These are phyloP conservation scores for Pitta sordida DNA, from an alignment of 2,113 vertebrate species.

Conservation along the genomic window DNA sequence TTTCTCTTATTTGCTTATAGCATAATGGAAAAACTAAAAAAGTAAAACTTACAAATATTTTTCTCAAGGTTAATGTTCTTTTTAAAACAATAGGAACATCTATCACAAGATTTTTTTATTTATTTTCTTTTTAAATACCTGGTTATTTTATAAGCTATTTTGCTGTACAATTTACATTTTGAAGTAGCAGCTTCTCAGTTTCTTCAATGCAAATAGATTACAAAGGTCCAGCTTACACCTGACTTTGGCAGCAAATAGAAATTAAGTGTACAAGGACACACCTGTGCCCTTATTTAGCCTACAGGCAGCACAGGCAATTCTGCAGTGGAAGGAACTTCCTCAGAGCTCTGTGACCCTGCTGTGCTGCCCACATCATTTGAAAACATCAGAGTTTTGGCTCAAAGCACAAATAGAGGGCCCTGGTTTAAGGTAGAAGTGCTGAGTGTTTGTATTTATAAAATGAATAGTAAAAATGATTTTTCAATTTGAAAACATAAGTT, in stretches of 20 bases:
- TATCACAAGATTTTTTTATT: neutral
- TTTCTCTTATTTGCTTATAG: neutral
- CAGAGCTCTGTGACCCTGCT: neutral
- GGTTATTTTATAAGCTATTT: neutral
- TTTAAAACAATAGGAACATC: neutral
- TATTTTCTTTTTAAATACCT: neutral
- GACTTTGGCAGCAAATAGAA: neutral
- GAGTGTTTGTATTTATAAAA: neutral
- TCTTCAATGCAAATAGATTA: neutral
- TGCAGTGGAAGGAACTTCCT: neutral
- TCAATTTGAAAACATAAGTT: conserved; percentile 2
- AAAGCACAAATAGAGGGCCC: neutral
- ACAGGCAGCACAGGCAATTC: neutral
- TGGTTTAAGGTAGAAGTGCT: neutral
- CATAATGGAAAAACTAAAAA: neutral
- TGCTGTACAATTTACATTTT: neutral
- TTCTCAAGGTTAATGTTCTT: neutral
- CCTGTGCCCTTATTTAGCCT: neutral
- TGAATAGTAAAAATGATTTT: neutral
- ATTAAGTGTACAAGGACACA: neutral
- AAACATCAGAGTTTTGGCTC: neutral
- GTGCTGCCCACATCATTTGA: neutral
- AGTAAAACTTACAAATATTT: neutral
- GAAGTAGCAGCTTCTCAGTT: neutral
- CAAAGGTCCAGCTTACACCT: neutral